Conservation (phyloP, 2,888 invertebrate species). For the Anagyrus pseudococci region DNA sequence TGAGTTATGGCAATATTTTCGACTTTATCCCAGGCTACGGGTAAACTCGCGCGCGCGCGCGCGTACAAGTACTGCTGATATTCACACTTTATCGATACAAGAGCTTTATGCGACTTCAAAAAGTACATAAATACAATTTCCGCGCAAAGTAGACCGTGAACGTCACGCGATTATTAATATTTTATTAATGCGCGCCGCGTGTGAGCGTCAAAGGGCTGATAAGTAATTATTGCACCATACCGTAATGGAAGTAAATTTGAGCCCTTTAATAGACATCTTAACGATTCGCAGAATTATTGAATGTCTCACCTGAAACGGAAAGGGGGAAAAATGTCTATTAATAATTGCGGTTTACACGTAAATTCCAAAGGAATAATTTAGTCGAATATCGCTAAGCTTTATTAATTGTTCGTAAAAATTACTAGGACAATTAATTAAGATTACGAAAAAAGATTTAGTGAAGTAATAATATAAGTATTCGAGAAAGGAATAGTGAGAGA, state of each 20-base stretch:
- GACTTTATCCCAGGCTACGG: conserved; percentile 6
- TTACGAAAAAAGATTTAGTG: conserved; percentile 17
- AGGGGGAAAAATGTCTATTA: conserved; percentile 8
- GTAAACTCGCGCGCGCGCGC: background rate
- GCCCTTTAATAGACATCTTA: background rate
- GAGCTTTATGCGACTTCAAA: background rate
- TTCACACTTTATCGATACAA: conserved; percentile 14
- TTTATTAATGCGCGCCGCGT: too few species aligned
- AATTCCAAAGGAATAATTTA: conserved; percentile 5
- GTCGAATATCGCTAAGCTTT: conserved; percentile 12
- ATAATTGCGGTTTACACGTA: background rate
- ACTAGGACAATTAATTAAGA: conserved; percentile 16
- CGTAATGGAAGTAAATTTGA: background rate
- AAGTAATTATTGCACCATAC: background rate
- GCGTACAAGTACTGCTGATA: background rate
- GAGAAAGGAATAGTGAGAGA: too few species aligned
- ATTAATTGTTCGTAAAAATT: conserved; percentile 11
- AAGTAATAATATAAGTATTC: conserved; percentile 4
- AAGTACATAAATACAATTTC: background rate
- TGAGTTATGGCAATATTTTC: conserved; percentile 20
- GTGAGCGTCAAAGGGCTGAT: background rate
- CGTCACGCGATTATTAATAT: too few species aligned
- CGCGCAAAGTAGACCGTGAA: too few species aligned
- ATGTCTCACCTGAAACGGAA: conserved; percentile 24
- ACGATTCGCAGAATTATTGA: background rate